Evolutionary conservation across 2,888 invertebrate genomes (phyloP).

Genomic region (Rhogogaster chlorosoma): DNA sequence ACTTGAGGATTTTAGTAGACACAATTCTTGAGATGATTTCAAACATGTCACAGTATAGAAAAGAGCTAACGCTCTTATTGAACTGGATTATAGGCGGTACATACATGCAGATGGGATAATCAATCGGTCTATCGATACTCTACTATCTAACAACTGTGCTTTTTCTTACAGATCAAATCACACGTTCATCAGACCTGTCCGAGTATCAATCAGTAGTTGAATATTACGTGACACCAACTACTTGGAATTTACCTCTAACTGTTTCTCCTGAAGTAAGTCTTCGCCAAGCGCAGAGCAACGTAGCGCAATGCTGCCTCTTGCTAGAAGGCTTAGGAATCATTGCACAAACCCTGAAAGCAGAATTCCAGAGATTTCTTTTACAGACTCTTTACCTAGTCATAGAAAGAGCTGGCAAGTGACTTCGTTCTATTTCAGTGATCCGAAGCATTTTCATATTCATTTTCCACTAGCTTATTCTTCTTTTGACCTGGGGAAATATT

Average conservation of each 20-base stretch:
- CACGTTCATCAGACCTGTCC: slow-evolving; percentile 56
- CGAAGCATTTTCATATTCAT: background rate
- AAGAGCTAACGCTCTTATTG: slow-evolving; percentile 83
- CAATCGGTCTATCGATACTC: background rate
- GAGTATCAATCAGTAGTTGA: slow-evolving; percentile 70
- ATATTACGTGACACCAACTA: slow-evolving; percentile 66
- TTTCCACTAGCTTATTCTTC: background rate
- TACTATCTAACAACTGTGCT: background rate
- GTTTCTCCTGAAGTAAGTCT: slow-evolving; percentile 65
- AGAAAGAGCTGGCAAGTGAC: slow-evolving; percentile 83
- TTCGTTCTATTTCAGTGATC: background rate
- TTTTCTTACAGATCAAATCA: slow-evolving; percentile 59
- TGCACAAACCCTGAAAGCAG: slow-evolving; percentile 79
- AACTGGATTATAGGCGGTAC: slow-evolving; percentile 81
- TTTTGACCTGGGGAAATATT: slow-evolving; percentile 2
- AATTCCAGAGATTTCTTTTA: slow-evolving; percentile 83
- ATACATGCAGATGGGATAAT: slow-evolving; percentile 37
- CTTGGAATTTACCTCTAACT: slow-evolving; percentile 71
- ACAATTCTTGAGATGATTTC: slow-evolving; percentile 82
- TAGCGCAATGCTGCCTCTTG: slow-evolving; percentile 84
- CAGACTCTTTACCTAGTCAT: slow-evolving; percentile 85
- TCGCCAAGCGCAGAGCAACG: slow-evolving; percentile 82
- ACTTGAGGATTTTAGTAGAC: slow-evolving; percentile 82
- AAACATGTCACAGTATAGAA: slow-evolving; percentile 79
- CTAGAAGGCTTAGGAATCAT: slow-evolving; percentile 86